Evolutionary conservation across 2,797 vertebrate species (phyloP), one percentile per base, ranked within the genome.

Genomic region (Furcifer pardalis): DNA sequence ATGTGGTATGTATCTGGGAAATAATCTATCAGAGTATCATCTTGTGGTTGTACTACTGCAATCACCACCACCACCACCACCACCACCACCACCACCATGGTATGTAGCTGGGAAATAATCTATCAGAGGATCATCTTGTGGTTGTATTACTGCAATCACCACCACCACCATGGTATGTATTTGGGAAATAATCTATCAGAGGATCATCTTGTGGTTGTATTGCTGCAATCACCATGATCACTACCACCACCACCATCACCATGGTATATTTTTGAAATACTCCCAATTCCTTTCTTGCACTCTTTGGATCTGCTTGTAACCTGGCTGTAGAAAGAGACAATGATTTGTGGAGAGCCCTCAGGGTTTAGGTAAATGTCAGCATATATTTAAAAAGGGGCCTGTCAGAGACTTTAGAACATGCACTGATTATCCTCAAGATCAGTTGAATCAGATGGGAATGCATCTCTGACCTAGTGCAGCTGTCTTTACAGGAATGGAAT

Each of bases 391-490:
- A 84, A 86, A 89, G 21, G 25, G 77, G 65, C 42, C 1, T 46
- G 80, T 63, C 59, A 82, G 86, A 71, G 72, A 83, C 62, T n/a
- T n/a, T 83, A 73, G 59, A 60, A 89, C 68, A 85, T 79, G 81
- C 74, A 40, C 71, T 88, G 68, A 91, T 92, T 91, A 89, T 85
- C 74, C 80, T 83, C 71, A 87, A 92, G 91, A 87, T 89, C 86
- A 86, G 79, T 82, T 86, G 89, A 90, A 93, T 89, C 71, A 77
- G 89, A 69, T 86, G 74, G 81, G 89, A 94, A 89, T 74, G 86
- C 66, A 30, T 89, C 79, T 79, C 81, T 62, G 82, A 89, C 88
- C 73, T 63, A 84, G 74, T 66, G 42, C 52, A 89, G 78, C 90
- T 84, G 88, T 91, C 87, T 89, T 79, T 78, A 44, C 65, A 90